Evolutionary conservation across 1,140 invertebrate genomes (phyloP), one percentile per base, ranked within the genome.

Genomic region (Magallana angulata): DNA sequence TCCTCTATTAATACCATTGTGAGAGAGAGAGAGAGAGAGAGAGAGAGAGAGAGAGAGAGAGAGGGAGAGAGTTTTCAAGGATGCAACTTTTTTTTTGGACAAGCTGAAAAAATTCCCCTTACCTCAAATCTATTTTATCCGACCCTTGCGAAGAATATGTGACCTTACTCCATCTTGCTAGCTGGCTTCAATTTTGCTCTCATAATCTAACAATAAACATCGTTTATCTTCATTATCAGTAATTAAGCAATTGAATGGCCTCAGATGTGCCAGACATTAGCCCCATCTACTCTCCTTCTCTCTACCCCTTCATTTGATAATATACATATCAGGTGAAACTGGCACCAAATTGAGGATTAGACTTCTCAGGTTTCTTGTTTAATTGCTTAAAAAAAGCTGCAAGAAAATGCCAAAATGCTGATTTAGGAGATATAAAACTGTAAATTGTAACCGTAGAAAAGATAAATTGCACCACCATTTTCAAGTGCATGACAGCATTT

Each of bases 211-310:
- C 24, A 76, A 76, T 76, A 76, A 76, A 76, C 68, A 30, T 76
- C 18, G 24, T 76, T 76, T 76, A 76, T 76, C 68, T 36, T 76
- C 68, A 76, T 76, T 76, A 76, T 76, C 68, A 76, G 68, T 76
- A 76, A 76, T 76, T 76, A 76, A 76, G 24, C 68, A 76, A 76
- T 76, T 76, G 68, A 76, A 76, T 76, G 68, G 68, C 68, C 68
- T 30, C 68, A 24, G 18, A 30, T 76, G 24, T 76, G 24, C 68
- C 24, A 76, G 24, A 30, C 68, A 76, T 76, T 76, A 30, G 68
- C 68, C 68, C 68, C 36, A 12, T 30, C 68, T 12, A 76, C 18
- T 76, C 68, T 76, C 24, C 36, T 30, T 36, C 16, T 18, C 6
- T 24, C 6, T 24, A 30, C 18, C 24, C 24, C 68, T 76, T 30